phyloP scores from a whole-genome alignment of 2,113 vertebrate genomes.

The Ceyx melanurus region DNA sequence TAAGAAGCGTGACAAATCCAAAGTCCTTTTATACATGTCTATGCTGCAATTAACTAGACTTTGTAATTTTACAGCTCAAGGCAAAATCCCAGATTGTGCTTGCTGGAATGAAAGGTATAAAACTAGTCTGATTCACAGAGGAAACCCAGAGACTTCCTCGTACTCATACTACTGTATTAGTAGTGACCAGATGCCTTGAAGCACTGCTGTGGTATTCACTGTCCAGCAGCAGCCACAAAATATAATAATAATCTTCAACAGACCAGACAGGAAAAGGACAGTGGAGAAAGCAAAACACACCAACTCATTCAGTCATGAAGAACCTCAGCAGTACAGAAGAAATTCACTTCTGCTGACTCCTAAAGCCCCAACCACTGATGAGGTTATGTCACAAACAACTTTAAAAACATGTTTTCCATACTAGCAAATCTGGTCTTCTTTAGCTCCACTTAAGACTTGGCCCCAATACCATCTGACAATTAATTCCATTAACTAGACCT shows the following conservation, averaged over 20 bases:
- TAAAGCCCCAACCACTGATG: background rate
- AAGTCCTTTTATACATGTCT: background rate
- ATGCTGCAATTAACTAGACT: background rate
- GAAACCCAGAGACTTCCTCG: background rate
- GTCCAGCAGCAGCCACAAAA: background rate
- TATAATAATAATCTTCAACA: background rate
- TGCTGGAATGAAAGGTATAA: background rate
- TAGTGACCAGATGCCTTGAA: background rate
- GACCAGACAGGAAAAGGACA: conserved; percentile 3
- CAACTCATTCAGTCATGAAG: background rate
- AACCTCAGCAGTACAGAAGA: background rate
- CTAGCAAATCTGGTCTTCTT: background rate
- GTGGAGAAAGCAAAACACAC: conserved; percentile 13
- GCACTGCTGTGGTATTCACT: background rate
- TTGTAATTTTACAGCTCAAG: background rate
- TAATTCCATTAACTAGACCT: background rate
- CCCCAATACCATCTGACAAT: background rate
- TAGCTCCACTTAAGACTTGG: background rate
- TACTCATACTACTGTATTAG: background rate
- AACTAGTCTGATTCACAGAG: conserved; percentile 1
- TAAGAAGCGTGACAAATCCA: background rate
- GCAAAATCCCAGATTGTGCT: conserved; percentile 8
- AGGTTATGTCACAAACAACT: background rate
- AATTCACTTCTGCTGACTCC: background rate
- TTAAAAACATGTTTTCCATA: background rate